A percentile compares a stretch with the other conserved stretches of the same genome.
Evolutionary conservation across 2,797 vertebrate genomes (phyloP).

Genomic region (Sparidentex hasta): DNA sequence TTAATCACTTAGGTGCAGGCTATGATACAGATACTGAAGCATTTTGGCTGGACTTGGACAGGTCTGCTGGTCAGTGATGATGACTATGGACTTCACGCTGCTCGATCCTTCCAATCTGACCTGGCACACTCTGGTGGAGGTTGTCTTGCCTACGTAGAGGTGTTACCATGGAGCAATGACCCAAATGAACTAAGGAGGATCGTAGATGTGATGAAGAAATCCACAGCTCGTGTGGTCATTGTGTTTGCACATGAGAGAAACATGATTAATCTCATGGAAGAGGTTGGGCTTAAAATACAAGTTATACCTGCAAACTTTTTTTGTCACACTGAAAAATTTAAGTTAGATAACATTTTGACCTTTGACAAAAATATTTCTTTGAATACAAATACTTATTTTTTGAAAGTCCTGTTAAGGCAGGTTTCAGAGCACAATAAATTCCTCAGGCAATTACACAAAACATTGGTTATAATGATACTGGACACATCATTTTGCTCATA

Average conservation of each 20-base stretch:
- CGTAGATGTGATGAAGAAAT: slow-evolving; percentile 57
- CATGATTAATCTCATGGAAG: slow-evolving; percentile 57
- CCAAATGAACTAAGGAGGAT: slow-evolving; percentile 52
- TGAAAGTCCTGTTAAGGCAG: too few relatives aligned
- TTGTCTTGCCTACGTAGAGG: slow-evolving; percentile 77
- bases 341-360: too few relatives aligned
- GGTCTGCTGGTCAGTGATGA: slow-evolving; percentile 80
- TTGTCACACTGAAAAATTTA: too few relatives aligned
- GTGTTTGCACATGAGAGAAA: slow-evolving; percentile 55
- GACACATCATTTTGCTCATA: background rate
- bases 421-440: too few relatives aligned
- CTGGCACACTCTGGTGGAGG: slow-evolving; percentile 48
- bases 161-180: slow-evolving; percentile 71
- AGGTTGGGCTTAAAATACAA: slow-evolving; percentile 34
- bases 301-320: too few relatives aligned
- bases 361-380: background rate
- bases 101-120: slow-evolving; percentile 67
- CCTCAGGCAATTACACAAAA: too few relatives aligned
- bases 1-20: slow-evolving; percentile 51
- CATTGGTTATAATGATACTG: too few relatives aligned
- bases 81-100: slow-evolving; percentile 80
- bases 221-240: slow-evolving; percentile 67
- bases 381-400: too few relatives aligned
- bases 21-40: slow-evolving; percentile 79
- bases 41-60: slow-evolving; percentile 80